Evolutionary conservation across 2,888 invertebrate genomes (phyloP), one percentile per base, ranked within the genome.

Genomic region (Cantharis rustica): DNA sequence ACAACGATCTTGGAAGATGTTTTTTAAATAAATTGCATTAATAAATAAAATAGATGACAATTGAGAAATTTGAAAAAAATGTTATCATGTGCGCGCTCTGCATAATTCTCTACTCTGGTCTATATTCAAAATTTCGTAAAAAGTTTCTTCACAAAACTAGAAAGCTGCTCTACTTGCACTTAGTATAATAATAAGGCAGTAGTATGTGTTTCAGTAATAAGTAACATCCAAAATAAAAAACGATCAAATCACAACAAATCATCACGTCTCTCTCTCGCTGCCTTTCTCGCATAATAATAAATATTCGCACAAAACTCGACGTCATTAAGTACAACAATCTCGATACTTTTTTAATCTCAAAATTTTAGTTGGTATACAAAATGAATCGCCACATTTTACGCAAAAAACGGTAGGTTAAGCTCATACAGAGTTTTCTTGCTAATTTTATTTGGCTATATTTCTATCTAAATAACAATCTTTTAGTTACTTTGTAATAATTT

Each of bases 131-230:
- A 47, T 47, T n/a, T 47, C 47, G 47, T 47, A 47, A 47, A 47
- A 47, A 47, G 47, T 69, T 31, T 26, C 16, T 23, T 11, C 20
- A 69, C 26, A 69, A 26, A 69, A 69, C 27, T 69, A 69, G 20
- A 69, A 69, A 69, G 68, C 74, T 77, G 70, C 72, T 68, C 77
- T 77, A 77, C 77, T 72, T 77, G 74, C 77, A 72, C 77, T 75
- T 77, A 77, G 77, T 68, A 62, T 69, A 69, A 75, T 80, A 77
- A 76, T 82, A 82, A 82, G 83, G 83, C 83, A 83, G 81, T 81
- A 81, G 75, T 75, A 70, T 68, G 23, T 72, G 69, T 75, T 66
- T 63, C 61, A 27, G 70, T 66, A 47, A 47, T 70, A 76, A 72
- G 64, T 73, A 69, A 76, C 68, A 71, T 70, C 63, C 47, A 70